Evolutionary conservation across 2,888 invertebrate species (phyloP).

Genomic region (Archips crataeganus): DNA sequence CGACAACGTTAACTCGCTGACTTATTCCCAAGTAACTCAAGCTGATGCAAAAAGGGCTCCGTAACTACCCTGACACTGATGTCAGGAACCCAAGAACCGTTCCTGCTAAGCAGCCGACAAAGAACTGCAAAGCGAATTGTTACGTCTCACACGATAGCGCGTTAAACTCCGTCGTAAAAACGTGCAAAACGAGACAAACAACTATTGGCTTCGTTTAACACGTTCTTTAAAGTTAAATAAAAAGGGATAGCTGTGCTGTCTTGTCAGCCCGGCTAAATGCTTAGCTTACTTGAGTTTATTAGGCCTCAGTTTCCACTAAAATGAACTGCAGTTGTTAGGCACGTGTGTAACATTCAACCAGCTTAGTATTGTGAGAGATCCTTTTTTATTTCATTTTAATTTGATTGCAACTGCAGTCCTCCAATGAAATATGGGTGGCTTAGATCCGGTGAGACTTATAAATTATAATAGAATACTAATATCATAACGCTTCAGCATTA

Average conservation of each 20-base stretch:
- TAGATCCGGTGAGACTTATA: too few relatives aligned
- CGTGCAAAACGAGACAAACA: slow-evolving; percentile 43
- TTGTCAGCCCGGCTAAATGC: slow-evolving; percentile 12
- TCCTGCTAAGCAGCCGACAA: slow-evolving; percentile 53
- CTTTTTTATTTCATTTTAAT: too few relatives aligned
- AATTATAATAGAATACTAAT: too few relatives aligned
- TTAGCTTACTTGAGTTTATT: neutral
- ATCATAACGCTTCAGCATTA: too few relatives aligned
- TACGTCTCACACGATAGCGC: slow-evolving; percentile 49
- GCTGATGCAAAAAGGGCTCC: slow-evolving; percentile 39
- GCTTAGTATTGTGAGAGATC: neutral
- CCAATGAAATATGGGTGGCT: too few relatives aligned
- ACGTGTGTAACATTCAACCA: neutral
- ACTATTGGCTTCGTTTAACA: slow-evolving; percentile 34
- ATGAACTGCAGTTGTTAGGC: neutral
- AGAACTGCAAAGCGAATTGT: slow-evolving; percentile 53
- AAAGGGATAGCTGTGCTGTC: slow-evolving; percentile 16
- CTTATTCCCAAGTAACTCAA: slow-evolving; percentile 5
- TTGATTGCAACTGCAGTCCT: too few relatives aligned
- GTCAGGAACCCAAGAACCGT: slow-evolving; percentile 51
- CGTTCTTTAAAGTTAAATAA: slow-evolving; percentile 33
- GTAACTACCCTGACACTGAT: slow-evolving; percentile 41
- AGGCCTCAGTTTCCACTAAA: neutral
- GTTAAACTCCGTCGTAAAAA: slow-evolving; percentile 54
- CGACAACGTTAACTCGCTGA: neutral